phyloP scores from a whole-genome alignment of 2,888 invertebrate genomes.

The Agonopterix arenella region DNA sequence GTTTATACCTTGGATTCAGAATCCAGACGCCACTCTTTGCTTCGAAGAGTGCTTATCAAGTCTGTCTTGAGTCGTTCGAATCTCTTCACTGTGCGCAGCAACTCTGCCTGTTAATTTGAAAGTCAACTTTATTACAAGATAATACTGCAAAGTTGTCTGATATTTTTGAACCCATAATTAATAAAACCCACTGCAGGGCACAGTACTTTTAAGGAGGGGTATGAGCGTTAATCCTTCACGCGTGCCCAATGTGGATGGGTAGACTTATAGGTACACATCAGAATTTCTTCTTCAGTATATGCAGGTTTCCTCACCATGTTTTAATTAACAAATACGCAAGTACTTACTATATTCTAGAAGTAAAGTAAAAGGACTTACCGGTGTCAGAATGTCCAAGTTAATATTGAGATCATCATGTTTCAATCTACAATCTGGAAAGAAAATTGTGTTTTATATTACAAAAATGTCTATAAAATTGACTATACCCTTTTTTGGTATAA shows the following conservation, averaged over 20 bases:
- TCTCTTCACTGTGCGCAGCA: slow-evolving; percentile 65
- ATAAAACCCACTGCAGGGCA: no score
- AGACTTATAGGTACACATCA: no score
- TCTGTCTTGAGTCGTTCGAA: slow-evolving; percentile 71
- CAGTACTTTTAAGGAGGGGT: no score
- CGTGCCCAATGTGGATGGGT: no score
- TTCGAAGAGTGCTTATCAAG: slow-evolving; percentile 63
- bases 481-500: no score
- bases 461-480: no score
- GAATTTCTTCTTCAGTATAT: no score
- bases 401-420: slow-evolving; percentile 73
- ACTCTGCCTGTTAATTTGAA: slow-evolving; percentile 50
- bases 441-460: neutral
- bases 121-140: neutral
- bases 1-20: slow-evolving; percentile 67
- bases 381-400: slow-evolving; percentile 65
- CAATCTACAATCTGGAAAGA: slow-evolving; percentile 62
- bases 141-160: neutral
- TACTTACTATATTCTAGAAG: no score
- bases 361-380: slow-evolving; percentile 37
- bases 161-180: neutral
- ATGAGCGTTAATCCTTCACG: no score
- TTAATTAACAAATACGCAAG: no score
- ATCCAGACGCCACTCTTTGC: slow-evolving; percentile 71
- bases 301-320: no score